Percentiles rank a stretch among this genome's conserved stretches.
Evolutionary conservation across 1,140 invertebrate genomes (phyloP).

Genomic region (Limonius californicus): DNA sequence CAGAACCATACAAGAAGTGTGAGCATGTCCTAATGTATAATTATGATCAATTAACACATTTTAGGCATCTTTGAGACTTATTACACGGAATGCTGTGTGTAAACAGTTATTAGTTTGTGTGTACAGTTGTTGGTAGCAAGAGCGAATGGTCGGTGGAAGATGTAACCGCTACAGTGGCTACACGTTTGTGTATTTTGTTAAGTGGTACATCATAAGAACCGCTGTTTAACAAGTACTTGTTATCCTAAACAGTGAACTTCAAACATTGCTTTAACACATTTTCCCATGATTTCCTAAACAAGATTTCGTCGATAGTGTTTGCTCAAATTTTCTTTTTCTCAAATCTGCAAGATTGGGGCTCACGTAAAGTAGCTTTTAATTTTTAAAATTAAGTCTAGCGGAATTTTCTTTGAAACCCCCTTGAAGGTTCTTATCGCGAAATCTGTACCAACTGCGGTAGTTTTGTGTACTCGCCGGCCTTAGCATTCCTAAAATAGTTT

Average conservation of each 20-base stretch:
- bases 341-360: too few species aligned
- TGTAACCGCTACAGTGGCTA: constrained; percentile 7
- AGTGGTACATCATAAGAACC: constrained; percentile 12
- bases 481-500: neutral
- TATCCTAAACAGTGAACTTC: neutral
- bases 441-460: neutral
- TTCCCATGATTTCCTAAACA: neutral
- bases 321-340: too few species aligned
- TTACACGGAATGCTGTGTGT: neutral
- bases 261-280: constrained; percentile 8
- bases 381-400: too few species aligned
- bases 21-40: neutral
- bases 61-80: neutral
- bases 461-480: neutral
- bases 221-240: constrained; percentile 8
- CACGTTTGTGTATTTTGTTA: constrained; percentile 6
- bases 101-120: constrained; percentile 4
- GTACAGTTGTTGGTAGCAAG: constrained; percentile 10
- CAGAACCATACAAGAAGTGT: too few species aligned
- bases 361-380: too few species aligned
- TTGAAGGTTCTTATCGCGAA: neutral
- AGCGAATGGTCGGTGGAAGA: neutral
- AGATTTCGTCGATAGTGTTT: too few species aligned
- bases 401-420: too few species aligned
- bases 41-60: constrained; percentile 7